phyloP scores from a whole-genome alignment of 2,888 invertebrate species.

The Machimus rusticus region DNA sequence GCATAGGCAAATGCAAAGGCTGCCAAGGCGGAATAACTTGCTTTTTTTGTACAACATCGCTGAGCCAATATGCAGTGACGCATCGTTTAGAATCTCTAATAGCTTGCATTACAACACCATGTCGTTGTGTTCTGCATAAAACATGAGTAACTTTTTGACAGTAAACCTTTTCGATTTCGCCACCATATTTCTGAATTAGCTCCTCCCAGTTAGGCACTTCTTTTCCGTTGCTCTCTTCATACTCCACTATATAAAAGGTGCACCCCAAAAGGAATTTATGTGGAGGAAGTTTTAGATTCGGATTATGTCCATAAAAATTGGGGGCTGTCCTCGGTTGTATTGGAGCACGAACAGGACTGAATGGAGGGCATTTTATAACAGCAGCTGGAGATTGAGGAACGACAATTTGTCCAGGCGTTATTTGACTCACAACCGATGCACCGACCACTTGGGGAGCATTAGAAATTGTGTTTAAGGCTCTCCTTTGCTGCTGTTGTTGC shows the following conservation, averaged over 20 bases:
- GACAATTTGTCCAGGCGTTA: slow-evolving; percentile 52
- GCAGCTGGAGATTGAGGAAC: slow-evolving; percentile 51
- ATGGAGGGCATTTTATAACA: slow-evolving; percentile 53
- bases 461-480: slow-evolving; percentile 66
- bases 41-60: slow-evolving; percentile 86
- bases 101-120: slow-evolving; percentile 89
- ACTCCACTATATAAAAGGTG: slow-evolving; percentile 88
- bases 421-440: slow-evolving; percentile 51
- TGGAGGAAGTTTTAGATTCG: slow-evolving; percentile 85
- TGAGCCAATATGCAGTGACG: slow-evolving; percentile 89
- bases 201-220: slow-evolving; percentile 73
- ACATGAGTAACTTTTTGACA: slow-evolving; percentile 90
- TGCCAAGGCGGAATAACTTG: slow-evolving; percentile 93
- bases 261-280: slow-evolving; percentile 92
- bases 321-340: slow-evolving; percentile 67
- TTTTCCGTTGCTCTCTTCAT: slow-evolving; percentile 72
- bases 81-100: slow-evolving; percentile 72
- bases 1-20: slow-evolving; percentile 88
- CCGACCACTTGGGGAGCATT: slow-evolving; percentile 59
- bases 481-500: slow-evolving; percentile 66
- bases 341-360: slow-evolving; percentile 65
- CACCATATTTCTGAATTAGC: slow-evolving; percentile 81
- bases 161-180: slow-evolving; percentile 86
- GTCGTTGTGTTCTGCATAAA: slow-evolving; percentile 87
- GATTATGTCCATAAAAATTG: slow-evolving; percentile 93